Conservation (phyloP, 2,888 invertebrate genomes). For the Drosophila colorata region DNA sequence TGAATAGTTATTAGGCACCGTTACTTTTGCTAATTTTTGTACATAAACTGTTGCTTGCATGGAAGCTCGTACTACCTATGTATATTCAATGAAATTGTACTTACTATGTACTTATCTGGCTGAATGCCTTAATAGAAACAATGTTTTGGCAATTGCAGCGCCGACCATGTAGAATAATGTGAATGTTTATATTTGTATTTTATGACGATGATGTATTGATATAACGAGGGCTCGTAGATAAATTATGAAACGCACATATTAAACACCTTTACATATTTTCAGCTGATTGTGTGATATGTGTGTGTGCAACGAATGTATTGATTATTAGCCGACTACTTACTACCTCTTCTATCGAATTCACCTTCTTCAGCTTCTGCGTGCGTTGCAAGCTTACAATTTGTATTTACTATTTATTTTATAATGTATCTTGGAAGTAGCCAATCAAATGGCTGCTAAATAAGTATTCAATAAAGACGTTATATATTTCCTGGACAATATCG, state of each 20-base stretch:
- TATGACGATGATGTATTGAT: too few relatives aligned
- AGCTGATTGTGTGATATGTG: conserved; percentile 3
- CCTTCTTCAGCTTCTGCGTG: neutral
- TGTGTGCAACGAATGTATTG: conserved; percentile 10
- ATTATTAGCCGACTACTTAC: conserved; percentile 26
- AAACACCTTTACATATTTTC: neutral
- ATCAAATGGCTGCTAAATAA: conserved; percentile 16
- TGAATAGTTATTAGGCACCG: neutral
- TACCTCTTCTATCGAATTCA: conserved; percentile 30
- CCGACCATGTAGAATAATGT: too few relatives aligned
- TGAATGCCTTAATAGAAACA: conserved; percentile 2
- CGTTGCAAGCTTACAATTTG: conserved; percentile 5
- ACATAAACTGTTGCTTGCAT: conserved; percentile 1
- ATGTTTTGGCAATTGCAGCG: neutral
- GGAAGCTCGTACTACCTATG: neutral
- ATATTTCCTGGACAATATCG: conserved; percentile 2
- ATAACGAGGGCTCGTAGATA: too few relatives aligned
- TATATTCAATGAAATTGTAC: conserved; percentile 5
- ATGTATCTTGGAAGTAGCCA: conserved; percentile 15
- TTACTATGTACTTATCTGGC: conserved; percentile 10
- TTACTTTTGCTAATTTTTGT: neutral
- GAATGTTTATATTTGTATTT: too few relatives aligned
- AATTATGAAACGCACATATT: neutral
- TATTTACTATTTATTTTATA: conserved; percentile 45
- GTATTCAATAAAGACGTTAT: conserved; percentile 43